Evolutionary conservation across 2,888 invertebrate species (phyloP).

Genomic region (Scaptomyza reducta): DNA sequence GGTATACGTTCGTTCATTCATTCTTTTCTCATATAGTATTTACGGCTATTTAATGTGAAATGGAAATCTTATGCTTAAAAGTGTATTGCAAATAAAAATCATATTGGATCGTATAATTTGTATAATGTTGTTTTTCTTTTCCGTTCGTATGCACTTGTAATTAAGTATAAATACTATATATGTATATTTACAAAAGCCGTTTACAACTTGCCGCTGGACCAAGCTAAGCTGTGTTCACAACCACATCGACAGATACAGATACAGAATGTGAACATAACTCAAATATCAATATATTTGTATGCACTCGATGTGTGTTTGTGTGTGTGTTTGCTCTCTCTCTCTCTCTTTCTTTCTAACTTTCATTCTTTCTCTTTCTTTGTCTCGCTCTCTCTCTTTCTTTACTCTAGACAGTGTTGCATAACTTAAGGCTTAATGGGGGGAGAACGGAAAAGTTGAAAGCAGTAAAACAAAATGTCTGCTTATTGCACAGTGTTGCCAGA

Average conservation of each 20-base stretch:
- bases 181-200: constrained; percentile 60
- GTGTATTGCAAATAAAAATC: constrained; percentile 60
- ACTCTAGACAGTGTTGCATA: constrained; percentile 36
- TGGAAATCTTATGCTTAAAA: constrained; percentile 71
- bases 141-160: neutral
- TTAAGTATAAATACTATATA: constrained; percentile 27
- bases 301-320: constrained; percentile 31
- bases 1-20: constrained; percentile 1
- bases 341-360: neutral
- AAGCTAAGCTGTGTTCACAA: constrained; percentile 26
- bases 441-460: constrained; percentile 3
- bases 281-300: constrained; percentile 11
- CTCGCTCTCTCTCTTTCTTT: neutral
- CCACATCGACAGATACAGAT: neutral
- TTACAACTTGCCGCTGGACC: constrained; percentile 37
- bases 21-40: constrained; percentile 9
- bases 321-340: constrained; percentile 1
- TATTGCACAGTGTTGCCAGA: constrained; percentile 69
- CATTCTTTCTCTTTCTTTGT: too few relatives aligned
- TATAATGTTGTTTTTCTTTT: constrained; percentile 6
- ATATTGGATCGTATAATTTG: constrained; percentile 45
- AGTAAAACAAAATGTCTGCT: constrained; percentile 16
- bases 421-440: constrained; percentile 38
- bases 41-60: constrained; percentile 51
- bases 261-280: constrained; percentile 18